These are phyloP conservation scores for Drosophila mauritiana DNA, from an alignment of 1,140 invertebrate genomes.

Conservation along the genomic window DNA sequence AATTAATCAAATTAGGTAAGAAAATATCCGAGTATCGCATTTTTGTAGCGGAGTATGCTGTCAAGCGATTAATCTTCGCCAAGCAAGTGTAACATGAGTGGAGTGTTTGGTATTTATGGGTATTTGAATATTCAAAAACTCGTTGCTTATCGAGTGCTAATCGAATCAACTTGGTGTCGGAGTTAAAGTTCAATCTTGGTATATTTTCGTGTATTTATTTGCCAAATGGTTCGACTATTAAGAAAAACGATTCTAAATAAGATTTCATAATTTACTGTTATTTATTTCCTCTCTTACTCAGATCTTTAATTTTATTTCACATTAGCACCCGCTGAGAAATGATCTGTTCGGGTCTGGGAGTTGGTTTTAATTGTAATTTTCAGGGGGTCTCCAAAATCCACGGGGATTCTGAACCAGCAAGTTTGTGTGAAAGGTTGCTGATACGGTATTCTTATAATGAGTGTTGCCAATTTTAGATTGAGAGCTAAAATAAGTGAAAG, in stretches of 20 bases:
- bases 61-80: constrained; percentile 64
- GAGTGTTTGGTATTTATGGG: constrained; percentile 57
- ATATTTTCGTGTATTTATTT: constrained; percentile 27
- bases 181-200: constrained; percentile 40
- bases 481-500: not conserved
- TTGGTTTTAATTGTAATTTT: constrained; percentile 74
- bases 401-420: constrained; percentile 23
- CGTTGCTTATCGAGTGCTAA: constrained; percentile 32
- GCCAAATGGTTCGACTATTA: constrained; percentile 38
- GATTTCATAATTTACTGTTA: constrained; percentile 46
- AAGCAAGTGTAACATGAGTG: constrained; percentile 74
- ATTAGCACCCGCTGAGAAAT: constrained; percentile 62
- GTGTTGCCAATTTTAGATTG: constrained; percentile 54
- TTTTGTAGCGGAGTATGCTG: constrained; percentile 13
- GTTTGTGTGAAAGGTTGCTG: constrained; percentile 66
- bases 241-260: constrained; percentile 42
- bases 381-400: constrained; percentile 53
- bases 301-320: constrained; percentile 42
- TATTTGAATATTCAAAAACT: constrained; percentile 35
- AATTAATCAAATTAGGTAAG: constrained; percentile 74
- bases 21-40: constrained; percentile 34
- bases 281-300: constrained; percentile 25
- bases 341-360: constrained; percentile 25
- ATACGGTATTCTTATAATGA: constrained; percentile 47
- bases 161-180: constrained; percentile 11